These are phyloP conservation scores for Drosophila percnosoma DNA, from an alignment of 2,888 invertebrate genomes.

Conservation along the genomic window DNA sequence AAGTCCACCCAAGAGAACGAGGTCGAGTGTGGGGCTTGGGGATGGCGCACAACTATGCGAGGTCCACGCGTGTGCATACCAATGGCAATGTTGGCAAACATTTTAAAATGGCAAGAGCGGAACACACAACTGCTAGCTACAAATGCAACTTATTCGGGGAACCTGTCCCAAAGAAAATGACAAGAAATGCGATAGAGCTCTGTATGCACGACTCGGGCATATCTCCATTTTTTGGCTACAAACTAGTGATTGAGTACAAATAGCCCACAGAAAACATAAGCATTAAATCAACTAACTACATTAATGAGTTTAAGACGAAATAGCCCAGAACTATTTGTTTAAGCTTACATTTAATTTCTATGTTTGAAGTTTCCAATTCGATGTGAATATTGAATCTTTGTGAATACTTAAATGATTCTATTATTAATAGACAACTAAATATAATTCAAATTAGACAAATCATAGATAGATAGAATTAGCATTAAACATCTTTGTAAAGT, in stretches of 20 bases:
- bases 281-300: not conserved
- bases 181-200: slow-evolving; percentile 22
- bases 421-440: not conserved
- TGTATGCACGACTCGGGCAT: not conserved
- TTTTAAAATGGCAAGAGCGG: slow-evolving; percentile 57
- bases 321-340: not conserved
- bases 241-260: not conserved
- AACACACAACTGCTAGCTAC: slow-evolving; percentile 61
- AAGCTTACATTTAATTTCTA: not conserved
- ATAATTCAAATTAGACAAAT: too few relatives aligned
- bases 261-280: too few relatives aligned
- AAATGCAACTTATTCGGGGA: slow-evolving; percentile 66
- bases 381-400: not conserved
- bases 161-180: slow-evolving; percentile 51
- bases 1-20: not conserved
- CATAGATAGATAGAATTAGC: too few relatives aligned
- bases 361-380: not conserved
- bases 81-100: slow-evolving; percentile 78
- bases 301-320: not conserved
- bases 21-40: not conserved
- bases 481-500: not conserved
- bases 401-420: not conserved
- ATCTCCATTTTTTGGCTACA: not conserved
- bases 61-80: slow-evolving; percentile 80
- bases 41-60: slow-evolving; percentile 69